Conservation (phyloP, 2,888 invertebrate species). For the Eupithecia tripunctaria region DNA sequence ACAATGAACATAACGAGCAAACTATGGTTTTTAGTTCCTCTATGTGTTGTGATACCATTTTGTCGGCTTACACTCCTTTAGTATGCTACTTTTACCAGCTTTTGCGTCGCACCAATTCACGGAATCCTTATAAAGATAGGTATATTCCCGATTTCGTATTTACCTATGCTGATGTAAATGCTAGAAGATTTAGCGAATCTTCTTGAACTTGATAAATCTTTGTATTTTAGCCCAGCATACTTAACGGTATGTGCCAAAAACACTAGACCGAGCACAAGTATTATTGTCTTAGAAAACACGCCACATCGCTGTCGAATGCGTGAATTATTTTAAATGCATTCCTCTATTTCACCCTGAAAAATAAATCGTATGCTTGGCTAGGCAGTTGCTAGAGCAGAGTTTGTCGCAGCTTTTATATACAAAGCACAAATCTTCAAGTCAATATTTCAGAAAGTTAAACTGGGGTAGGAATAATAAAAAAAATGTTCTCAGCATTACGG, state of each 20-base stretch:
- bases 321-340: too few species aligned
- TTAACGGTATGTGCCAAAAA: not conserved
- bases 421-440: slow-evolving; percentile 42
- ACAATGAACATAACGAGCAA: not conserved
- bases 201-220: too few species aligned
- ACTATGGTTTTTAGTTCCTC: not conserved
- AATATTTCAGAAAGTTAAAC: slow-evolving; percentile 46
- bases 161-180: not conserved
- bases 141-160: not conserved
- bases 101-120: not conserved
- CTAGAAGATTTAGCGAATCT: not conserved
- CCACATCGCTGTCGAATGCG: too few species aligned
- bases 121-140: not conserved
- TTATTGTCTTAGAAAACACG: too few species aligned
- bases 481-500: slow-evolving; percentile 62
- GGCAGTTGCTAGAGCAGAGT: not conserved
- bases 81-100: not conserved
- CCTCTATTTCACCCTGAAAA: too few species aligned
- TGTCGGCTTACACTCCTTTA: not conserved
- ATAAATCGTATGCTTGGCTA: too few species aligned
- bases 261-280: too few species aligned
- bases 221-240: not conserved
- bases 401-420: slow-evolving; percentile 4
- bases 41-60: not conserved
- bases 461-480: slow-evolving; percentile 61